Base-by-base conservation (phyloP, 1,140 invertebrate genomes). In the Sarcophaga bullata region DNA sequence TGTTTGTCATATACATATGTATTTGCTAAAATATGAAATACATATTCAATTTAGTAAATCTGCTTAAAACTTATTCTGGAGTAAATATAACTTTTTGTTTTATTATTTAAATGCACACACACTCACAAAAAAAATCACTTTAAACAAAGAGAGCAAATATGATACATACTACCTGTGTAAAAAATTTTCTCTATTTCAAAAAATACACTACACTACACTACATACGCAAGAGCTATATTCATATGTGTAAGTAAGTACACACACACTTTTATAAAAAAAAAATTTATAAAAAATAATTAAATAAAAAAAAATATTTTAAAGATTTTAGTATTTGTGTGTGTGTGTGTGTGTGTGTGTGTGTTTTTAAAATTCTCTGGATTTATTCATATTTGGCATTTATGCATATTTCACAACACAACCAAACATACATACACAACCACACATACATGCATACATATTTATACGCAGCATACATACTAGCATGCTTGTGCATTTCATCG, bases 341-440 rank as follows among this genome's bases (percentile, higher is more conserved):
- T 37, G 25, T 58, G 54, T 58, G n/a, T 73, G 46, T 17, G 13
- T 37, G 73, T 47, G 19, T 73, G n/a, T 73, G 73, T 17, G 17
- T 73, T n/a, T 37, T 37, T 37, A 37, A 37, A 37, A 37, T 75
- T 73, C 25, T 37, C 73, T 75, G 25, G 73, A 75, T 46, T 75
- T 75, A 75, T 75, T 46, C 47, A 48, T 75, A 48, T 75, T 37
- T 46, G 73, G 47, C 73, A 75, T n/a, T 37, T 37, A 37, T 37
- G 25, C 25, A 37, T 37, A 37, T 37, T 37, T 37, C 25, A 37
- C 1, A 37, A 37, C 4, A 37, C 25, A 37, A 37, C 25, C 25
- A 37, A 37, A 25, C 73, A 48, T 48, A 47, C 68, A n/a, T 48
- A 73, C 48, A 50, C 46, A 58, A 11, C 10, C 37, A 82, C 73